Evolutionary conservation across 2,113 vertebrate genomes (phyloP), one percentile per base, ranked within the genome.

Genomic region (Platysternon megacephalum): DNA sequence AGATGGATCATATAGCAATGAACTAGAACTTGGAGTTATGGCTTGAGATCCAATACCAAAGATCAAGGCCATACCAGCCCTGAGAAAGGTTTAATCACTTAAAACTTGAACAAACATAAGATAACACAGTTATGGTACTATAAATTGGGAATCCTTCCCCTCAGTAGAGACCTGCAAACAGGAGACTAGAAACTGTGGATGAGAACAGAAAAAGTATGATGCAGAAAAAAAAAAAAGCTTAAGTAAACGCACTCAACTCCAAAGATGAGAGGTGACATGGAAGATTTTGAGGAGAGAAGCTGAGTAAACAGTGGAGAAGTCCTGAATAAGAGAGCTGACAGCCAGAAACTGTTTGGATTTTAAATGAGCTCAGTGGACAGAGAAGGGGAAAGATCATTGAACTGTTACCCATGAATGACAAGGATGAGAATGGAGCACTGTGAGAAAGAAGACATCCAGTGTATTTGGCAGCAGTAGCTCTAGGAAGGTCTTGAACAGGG

Each of bases 301-400:
- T 88, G 90, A 87, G 79, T 94, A 97, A 98, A 97, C 91, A 96
- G 93, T 87, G 35, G 72, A 93, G 86, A 96, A 96, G 96, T 97
- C 94, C 97, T 78, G 87, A 97, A 97, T 86, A 97, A 94, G 79
- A 96, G 93, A 97, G 81, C 90, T 98, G 98, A 98, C 98, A 98
- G 96, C 78, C 93, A 97, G 96, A 96, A 97, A 98, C 91, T 93
- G 91, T 96, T 98, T 95, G 94, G 97, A 95, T 96, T 98, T 96
- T 98, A 97, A 98, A 97, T 96, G 95, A 98, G 97, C 91, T 98
- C 97, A 94, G 96, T 96, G 97, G 96, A 95, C 97, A 96, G 96
- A 97, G 93, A 96, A 97, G 97, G 98, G 90, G 94, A 97, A 97
- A 98, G 98, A 97, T 98, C 97, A 91, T 79, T 98, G 98, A 98